Conservation (phyloP, 2,888 invertebrate genomes). For the Mythimna vitellina region DNA sequence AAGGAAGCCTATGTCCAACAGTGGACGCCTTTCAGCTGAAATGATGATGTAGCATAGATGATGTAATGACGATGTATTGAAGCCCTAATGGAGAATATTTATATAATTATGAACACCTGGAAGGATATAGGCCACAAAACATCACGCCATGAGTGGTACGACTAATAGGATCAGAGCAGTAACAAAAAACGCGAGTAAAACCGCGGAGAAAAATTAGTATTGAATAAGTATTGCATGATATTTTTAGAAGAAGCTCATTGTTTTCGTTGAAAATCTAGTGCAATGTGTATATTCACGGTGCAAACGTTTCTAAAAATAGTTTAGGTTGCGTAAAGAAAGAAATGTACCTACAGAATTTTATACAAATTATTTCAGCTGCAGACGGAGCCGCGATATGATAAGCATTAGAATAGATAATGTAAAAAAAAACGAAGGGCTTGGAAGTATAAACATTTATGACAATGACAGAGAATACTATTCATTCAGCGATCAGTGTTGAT, state of each 20-base stretch:
- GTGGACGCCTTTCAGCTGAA: too few species aligned
- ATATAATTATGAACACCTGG: too few species aligned
- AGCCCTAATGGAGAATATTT: too few species aligned
- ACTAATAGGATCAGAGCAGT: too few species aligned
- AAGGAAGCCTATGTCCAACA: too few species aligned
- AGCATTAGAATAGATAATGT: constrained; percentile 9
- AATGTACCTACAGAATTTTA: background rate
- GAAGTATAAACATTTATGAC: constrained; percentile 6
- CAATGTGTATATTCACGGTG: constrained; percentile 21
- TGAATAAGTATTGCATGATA: constrained; percentile 1
- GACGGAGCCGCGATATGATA: constrained; percentile 12
- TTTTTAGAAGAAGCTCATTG: constrained; percentile 32
- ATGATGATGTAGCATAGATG: too few species aligned
- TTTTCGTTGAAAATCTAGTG: constrained; percentile 27
- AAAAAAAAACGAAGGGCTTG: constrained; percentile 14
- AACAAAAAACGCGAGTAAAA: too few species aligned
- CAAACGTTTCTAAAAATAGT: constrained; percentile 35
- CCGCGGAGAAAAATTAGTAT: too few species aligned
- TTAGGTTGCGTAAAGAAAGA: constrained; percentile 22
- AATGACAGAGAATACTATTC: background rate
- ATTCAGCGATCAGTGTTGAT: background rate
- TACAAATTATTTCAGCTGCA: constrained; percentile 33
- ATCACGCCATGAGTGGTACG: too few species aligned
- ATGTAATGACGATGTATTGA: too few species aligned
- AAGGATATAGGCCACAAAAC: too few species aligned